Evolutionary conservation across 2,797 vertebrate species (phyloP), one percentile per base, ranked within the genome.

Genomic region (Pyrocephalus nanus): DNA sequence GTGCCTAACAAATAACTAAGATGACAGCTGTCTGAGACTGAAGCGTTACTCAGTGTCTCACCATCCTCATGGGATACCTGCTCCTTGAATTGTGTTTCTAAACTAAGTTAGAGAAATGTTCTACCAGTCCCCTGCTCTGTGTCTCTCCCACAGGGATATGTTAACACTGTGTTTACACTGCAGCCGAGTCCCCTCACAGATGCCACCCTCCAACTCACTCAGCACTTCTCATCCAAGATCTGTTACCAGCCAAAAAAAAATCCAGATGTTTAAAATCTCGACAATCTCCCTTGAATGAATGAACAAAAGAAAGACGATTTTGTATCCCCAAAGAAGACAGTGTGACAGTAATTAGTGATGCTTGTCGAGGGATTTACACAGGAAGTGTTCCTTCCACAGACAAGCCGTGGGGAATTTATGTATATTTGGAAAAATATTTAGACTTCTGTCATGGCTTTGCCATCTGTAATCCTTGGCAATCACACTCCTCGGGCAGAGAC

Each of bases 371-470:
- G 79, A 70, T 88, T 86, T 84, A 48, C 66, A 78, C 0, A 0
- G 65, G 38, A 69, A 94, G 18, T 40, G n/a, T 34, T 83, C 60
- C 38, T 64, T 93, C 29, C 77, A 43, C 61, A 94, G 83, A 78
- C 62, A 78, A 48, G 51, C 51, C 2, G 0, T 26, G 42, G 64
- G 67, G 74, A 86, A 84, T 93, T 88, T 78, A 76, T 82, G 75
- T 50, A 16, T 11, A 26, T 76, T 88, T 86, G 71, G 73, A 64
- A 86, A 91, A 96, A 96, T 92, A 96, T 95, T 95, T 93, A 90
- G 88, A 93, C 86, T 96, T 76, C 51, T 86, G 48, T 81, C 60
- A 61, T 9, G 77, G 67, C 60, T 96, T 71, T 92, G 50, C 94
- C 91, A 88, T 93, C 95, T 92, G 83, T 57, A 73, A 58, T 78